Percentiles rank a stretch among this genome's conserved stretches.
Conservation (phyloP, 2,888 invertebrate genomes). For the Lacanobia oleracea region DNA sequence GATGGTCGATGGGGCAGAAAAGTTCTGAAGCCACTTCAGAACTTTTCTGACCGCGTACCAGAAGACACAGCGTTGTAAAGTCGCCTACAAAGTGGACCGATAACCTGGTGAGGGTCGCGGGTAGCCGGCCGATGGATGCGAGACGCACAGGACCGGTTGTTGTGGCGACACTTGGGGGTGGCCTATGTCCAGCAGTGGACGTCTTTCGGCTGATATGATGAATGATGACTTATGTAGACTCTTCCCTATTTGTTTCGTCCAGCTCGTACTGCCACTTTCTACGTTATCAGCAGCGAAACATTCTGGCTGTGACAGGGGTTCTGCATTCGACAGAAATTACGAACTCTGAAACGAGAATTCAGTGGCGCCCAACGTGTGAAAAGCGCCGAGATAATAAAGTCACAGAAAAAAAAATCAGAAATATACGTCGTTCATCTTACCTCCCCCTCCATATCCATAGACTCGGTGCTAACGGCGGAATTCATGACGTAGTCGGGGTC, state of each 20-base stretch:
- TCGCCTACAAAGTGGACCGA: too few species aligned
- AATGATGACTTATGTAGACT: too few species aligned
- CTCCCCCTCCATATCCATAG: slow-evolving; percentile 93
- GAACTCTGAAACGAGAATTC: background rate
- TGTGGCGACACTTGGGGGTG: too few species aligned
- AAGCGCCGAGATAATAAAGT: background rate
- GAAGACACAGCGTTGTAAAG: too few species aligned
- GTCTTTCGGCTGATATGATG: too few species aligned
- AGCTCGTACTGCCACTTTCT: background rate
- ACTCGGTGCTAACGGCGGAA: slow-evolving; percentile 90
- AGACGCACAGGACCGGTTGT: too few species aligned
- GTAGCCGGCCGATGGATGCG: too few species aligned
- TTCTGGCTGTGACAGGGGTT: background rate
- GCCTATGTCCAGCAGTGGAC: too few species aligned
- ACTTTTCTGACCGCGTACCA: too few species aligned
- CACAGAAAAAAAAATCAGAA: background rate
- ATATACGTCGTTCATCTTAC: slow-evolving; percentile 66
- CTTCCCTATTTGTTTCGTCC: background rate
- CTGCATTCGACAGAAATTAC: background rate
- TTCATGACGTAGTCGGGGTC: slow-evolving; percentile 82
- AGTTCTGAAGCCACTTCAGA: too few species aligned
- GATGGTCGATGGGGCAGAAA: too few species aligned
- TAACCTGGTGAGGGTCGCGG: too few species aligned
- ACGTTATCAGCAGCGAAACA: background rate
- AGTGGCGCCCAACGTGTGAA: background rate